Percentiles rank a stretch among this genome's conserved stretches.
phyloP scores from a whole-genome alignment of 2,797 vertebrate genomes.

The Sebastes diaconus region DNA sequence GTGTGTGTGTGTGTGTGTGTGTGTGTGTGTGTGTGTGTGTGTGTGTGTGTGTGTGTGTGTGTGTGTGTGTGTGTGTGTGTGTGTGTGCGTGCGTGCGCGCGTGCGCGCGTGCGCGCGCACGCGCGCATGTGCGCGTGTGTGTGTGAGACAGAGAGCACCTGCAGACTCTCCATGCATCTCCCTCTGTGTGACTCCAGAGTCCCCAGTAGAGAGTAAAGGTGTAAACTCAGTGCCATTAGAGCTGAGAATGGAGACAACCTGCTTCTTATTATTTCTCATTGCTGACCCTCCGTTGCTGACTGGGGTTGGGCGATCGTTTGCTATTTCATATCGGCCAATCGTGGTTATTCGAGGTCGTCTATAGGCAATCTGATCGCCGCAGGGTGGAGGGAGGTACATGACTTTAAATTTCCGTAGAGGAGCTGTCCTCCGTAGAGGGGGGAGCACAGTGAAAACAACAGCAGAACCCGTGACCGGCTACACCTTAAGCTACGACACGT shows the following conservation, averaged over 20 bases:
- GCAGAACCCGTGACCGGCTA: no score
- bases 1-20: not conserved
- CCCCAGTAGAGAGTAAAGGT: slow-evolving; percentile 76
- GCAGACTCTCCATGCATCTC: slow-evolving; percentile 40
- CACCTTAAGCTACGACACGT: no score
- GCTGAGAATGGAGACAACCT: slow-evolving; percentile 53
- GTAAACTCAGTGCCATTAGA: slow-evolving; percentile 69
- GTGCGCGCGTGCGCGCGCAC: no score
- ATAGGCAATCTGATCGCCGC: no score
- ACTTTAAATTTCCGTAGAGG: no score
- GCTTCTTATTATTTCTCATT: slow-evolving; percentile 58
- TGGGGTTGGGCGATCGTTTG: no score
- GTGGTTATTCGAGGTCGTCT: no score
- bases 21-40: not conserved
- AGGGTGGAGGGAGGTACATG: no score
- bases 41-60: not conserved
- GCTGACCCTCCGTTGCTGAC: no score
- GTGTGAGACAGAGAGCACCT: slow-evolving; percentile 23
- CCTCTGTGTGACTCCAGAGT: slow-evolving; percentile 73
- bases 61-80: not conserved
- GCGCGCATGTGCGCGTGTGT: not conserved
- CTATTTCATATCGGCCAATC: no score
- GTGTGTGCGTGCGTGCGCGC: not conserved
- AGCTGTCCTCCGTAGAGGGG: no score
- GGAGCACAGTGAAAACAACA: no score